Conservation (phyloP, 64 coral and sea anemone genomes). For the Pocillopora damicornis region DNA sequence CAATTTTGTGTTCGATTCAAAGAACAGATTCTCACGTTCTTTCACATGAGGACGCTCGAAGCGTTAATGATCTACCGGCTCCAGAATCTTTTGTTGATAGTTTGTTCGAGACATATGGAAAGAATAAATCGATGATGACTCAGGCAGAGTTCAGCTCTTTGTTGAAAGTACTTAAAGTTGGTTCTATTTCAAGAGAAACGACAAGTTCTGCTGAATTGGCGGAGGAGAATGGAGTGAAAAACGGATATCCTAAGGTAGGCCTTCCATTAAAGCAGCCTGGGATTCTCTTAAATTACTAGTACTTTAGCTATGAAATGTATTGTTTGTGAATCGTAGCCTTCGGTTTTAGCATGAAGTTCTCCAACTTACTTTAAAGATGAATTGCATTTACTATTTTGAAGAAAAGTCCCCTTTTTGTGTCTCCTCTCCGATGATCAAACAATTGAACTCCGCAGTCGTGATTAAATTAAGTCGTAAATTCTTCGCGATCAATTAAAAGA, state of each 20-base stretch:
- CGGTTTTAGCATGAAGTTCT: no score
- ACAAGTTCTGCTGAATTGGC: neutral
- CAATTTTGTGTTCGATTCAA: neutral
- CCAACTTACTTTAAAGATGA: no score
- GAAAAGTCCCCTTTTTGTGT: no score
- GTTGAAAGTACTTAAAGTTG: conserved; percentile 57
- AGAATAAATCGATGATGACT: conserved; percentile 63
- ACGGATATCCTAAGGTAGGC: conserved; percentile 2
- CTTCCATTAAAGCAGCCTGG: neutral
- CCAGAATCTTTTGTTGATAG: conserved; percentile 50
- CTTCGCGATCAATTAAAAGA: no score
- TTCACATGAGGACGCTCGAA: conserved; percentile 62
- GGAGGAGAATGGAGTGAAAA: conserved; percentile 13
- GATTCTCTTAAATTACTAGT: no score
- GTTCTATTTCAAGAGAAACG: neutral
- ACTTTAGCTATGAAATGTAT: no score
- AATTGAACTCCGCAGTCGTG: no score
- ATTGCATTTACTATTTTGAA: no score
- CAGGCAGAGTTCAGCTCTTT: conserved; percentile 53
- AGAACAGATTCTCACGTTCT: conserved; percentile 44
- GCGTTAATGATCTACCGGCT: conserved; percentile 26
- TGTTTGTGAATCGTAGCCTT: no score
- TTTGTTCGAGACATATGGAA: conserved; percentile 74
- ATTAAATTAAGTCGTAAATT: no score
- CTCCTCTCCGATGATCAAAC: no score